Evolutionary conservation across 2,888 invertebrate species (phyloP).

Genomic region (Drosophila neutralis): DNA sequence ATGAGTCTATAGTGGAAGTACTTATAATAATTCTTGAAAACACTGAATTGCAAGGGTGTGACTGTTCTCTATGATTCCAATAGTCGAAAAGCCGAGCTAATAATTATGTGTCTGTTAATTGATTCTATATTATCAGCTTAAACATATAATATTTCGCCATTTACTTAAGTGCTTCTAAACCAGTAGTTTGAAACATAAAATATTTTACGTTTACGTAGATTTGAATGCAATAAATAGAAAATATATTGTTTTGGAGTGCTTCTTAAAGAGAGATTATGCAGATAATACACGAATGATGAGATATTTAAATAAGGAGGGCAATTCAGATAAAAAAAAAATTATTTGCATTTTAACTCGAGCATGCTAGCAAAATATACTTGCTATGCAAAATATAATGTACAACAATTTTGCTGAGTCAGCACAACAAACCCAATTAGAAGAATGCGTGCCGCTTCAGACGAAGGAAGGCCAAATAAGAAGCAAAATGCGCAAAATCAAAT

Average conservation of each 20-base stretch:
- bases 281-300: neutral
- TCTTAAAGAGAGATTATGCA: neutral
- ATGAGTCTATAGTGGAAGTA: slow-evolving; percentile 8
- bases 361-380: slow-evolving; percentile 10
- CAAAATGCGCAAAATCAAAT: slow-evolving; percentile 26
- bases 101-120: neutral
- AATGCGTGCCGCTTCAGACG: slow-evolving; percentile 23
- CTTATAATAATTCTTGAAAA: slow-evolving; percentile 12
- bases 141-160: too few species aligned
- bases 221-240: neutral
- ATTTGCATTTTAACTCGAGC: neutral
- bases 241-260: neutral
- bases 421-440: slow-evolving; percentile 44
- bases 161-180: neutral
- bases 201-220: neutral
- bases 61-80: neutral
- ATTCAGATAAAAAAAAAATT: neutral
- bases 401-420: slow-evolving; percentile 46
- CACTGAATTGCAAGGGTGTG: slow-evolving; percentile 1
- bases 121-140: neutral
- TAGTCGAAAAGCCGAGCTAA: neutral
- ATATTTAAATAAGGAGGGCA: neutral
- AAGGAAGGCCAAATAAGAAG: slow-evolving; percentile 43
- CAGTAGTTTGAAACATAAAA: neutral
- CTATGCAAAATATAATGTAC: slow-evolving; percentile 8